phyloP scores from a whole-genome alignment of 2,888 invertebrate species.

The Metalampra italica region DNA sequence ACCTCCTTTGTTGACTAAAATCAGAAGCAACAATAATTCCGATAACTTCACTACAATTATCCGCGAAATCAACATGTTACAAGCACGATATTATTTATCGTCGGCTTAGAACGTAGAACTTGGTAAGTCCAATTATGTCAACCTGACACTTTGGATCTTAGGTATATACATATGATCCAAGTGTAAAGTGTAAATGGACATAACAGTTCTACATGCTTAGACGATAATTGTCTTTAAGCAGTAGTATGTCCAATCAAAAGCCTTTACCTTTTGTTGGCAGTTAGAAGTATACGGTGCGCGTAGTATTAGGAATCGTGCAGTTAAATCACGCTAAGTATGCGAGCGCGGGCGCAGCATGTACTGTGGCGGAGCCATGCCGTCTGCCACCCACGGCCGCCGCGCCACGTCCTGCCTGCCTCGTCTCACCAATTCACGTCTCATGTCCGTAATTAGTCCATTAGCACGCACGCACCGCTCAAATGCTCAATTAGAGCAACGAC shows the following conservation, averaged over 20 bases:
- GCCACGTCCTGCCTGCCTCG: slow-evolving; percentile 60
- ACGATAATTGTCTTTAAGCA: not conserved
- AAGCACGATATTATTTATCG: too few species aligned
- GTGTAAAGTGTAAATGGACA: too few species aligned
- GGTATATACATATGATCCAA: too few species aligned
- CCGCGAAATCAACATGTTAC: too few species aligned
- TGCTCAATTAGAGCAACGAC: slow-evolving; percentile 64
- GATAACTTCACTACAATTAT: too few species aligned
- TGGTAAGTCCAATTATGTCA: too few species aligned
- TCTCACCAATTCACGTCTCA: slow-evolving; percentile 71
- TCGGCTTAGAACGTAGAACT: too few species aligned
- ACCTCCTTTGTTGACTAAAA: too few species aligned
- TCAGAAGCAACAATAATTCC: too few species aligned
- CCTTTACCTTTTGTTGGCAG: not conserved
- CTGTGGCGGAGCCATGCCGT: slow-evolving; percentile 67
- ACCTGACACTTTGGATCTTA: too few species aligned
- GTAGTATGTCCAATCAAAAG: not conserved
- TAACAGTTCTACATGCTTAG: too few species aligned
- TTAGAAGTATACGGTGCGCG: not conserved
- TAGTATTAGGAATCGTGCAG: not conserved
- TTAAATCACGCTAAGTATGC: slow-evolving; percentile 29
- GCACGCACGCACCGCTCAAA: slow-evolving; percentile 74
- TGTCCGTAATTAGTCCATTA: slow-evolving; percentile 74
- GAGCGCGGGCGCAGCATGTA: slow-evolving; percentile 14
- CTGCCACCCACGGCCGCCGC: slow-evolving; percentile 69